A percentile compares a stretch with the other conserved stretches of the same genome.
Conservation (phyloP, 37 sponge, comb jelly and placozoan genomes). For the Petrosia ficiformis region DNA sequence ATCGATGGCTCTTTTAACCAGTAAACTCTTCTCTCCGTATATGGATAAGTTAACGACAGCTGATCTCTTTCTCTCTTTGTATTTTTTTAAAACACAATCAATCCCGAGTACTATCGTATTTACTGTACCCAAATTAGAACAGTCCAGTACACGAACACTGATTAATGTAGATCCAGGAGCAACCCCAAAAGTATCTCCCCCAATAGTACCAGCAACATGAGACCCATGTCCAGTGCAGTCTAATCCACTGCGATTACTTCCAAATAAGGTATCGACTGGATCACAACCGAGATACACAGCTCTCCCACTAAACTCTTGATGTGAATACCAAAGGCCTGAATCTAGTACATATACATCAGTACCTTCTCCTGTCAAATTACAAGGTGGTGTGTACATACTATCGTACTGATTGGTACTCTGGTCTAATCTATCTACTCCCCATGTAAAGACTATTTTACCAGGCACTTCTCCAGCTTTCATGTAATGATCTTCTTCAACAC, state of each 20-base stretch:
- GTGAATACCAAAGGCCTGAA: conserved; percentile 56
- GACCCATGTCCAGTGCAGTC: conserved; percentile 75
- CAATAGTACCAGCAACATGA: conserved; percentile 61
- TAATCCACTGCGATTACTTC: conserved; percentile 10
- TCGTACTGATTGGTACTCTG: conserved; percentile 16
- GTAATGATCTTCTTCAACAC: not conserved
- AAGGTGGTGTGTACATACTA: conserved; percentile 27
- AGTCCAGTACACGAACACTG: conserved; percentile 56
- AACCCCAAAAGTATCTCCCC: conserved; percentile 53
- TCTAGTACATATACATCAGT: conserved; percentile 80
- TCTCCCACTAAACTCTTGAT: conserved; percentile 48
- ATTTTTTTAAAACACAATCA: conserved; percentile 48
- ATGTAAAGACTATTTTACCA: conserved; percentile 8
- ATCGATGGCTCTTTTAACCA: conserved; percentile 28
- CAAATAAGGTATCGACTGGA: conserved; percentile 5
- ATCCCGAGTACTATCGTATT: conserved; percentile 36
- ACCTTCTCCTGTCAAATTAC: conserved; percentile 64
- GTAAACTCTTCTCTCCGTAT: conserved; percentile 23
- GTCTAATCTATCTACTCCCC: conserved; percentile 74
- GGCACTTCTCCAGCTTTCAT: not conserved
- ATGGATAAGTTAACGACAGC: conserved; percentile 56
- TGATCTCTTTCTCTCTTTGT: conserved; percentile 4
- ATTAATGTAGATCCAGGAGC: conserved; percentile 61
- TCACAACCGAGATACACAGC: conserved; percentile 52
- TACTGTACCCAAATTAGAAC: conserved; percentile 17